Evolutionary conservation across 2,797 vertebrate genomes (phyloP).

Genomic region (Eremophila alpestris): DNA sequence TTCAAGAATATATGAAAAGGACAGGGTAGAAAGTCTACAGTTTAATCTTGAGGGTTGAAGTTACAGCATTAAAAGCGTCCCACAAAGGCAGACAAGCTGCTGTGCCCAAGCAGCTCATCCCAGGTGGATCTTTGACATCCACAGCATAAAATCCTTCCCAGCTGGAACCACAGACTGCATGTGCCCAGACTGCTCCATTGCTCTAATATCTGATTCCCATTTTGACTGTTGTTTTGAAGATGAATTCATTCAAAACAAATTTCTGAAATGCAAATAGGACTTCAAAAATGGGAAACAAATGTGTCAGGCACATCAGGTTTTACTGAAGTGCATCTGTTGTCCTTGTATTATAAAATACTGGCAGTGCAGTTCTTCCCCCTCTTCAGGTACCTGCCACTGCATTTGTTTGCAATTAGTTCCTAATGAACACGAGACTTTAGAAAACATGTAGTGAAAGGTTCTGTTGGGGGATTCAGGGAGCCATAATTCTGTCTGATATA

Average conservation of each 20-base stretch:
- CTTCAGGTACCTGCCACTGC: neutral
- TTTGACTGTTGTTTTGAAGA: neutral
- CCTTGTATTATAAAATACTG: neutral
- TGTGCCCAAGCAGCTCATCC: neutral
- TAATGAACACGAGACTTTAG: neutral
- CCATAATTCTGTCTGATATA: conserved; percentile 39
- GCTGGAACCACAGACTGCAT: accelerated
- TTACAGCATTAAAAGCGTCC: neutral
- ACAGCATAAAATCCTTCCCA: neutral
- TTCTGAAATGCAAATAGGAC: neutral
- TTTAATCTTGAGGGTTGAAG: neutral
- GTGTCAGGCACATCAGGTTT: neutral
- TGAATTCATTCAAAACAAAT: neutral
- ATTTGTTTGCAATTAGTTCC: conserved; percentile 33
- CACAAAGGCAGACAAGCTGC: neutral
- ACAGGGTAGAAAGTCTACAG: neutral
- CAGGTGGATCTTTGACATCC: neutral
- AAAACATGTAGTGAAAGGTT: neutral
- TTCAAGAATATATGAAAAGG: neutral
- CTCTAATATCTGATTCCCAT: neutral
- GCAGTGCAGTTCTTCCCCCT: neutral
- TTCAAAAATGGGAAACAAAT: neutral
- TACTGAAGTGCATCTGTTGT: neutral
- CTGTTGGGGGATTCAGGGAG: neutral
- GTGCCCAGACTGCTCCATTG: neutral